Evolutionary conservation across 30 jellyfish, hydroid and myxozoan genomes (phyloP), one percentile per base, ranked within the genome.

Genomic region (Sanderia malayensis): DNA sequence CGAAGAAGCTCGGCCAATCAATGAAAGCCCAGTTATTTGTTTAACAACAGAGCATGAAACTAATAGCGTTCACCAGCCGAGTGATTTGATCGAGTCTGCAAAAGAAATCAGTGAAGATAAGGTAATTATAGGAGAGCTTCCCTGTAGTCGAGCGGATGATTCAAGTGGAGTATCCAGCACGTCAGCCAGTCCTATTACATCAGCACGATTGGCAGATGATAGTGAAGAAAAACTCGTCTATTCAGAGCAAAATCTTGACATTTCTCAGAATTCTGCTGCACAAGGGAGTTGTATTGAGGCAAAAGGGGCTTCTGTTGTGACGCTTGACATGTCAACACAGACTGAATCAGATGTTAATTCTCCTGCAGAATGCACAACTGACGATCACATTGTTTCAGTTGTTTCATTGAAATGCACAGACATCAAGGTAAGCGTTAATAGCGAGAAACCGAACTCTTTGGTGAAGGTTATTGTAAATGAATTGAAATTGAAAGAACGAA

Each of bases 341-440:
- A 71, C 95, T 2, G 80, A 66, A 4, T 27, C 46, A 1, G 70
- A 58, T 29, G 60, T 34, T 7, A 30, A 1, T 8, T 70, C 8
- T 13, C 68, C 70, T 37, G 71, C 37, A 27, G 45, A 62, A 32
- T 75, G 44, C 13, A 30, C 71, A 6, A 65, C 64, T 30, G 80
- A 77, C n/a, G 83, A 83, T 71, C 84, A 79, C 44, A 61, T 33
- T 29, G 85, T 92, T 44, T 92, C 98, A 22, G 93, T 92, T 2
- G 74, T 92, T 1, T 85, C 86, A 21, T n/a, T 85, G 21, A 86
- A 70, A 59, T 67, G 86, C 67, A 87, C 32, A 20, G 58, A 61
- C 30, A 63, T 85, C n/a, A 76, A 84, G 6, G 37, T 83, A 10
- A 94, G 92, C 19, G 31, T 92, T 10, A 92, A 92, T 27, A 60